Evolutionary conservation across 2,888 invertebrate genomes (phyloP), one percentile per base, ranked within the genome.

Genomic region (Pandemis cinnamomeana): DNA sequence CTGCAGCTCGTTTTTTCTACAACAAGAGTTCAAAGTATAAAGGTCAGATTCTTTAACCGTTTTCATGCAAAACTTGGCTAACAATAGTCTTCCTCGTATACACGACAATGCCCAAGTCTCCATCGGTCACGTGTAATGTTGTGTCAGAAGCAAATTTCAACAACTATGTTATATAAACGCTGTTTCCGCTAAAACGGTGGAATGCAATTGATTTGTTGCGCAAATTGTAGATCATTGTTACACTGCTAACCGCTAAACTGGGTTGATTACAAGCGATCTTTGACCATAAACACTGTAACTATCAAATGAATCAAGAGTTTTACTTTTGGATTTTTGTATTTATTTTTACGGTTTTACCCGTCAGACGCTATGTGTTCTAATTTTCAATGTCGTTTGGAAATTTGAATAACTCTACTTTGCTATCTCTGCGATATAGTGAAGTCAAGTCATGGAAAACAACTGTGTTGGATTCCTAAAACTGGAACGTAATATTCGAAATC

Each of bases 141-240:
- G 55, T 58, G 55, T 58, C 58, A 27, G 51, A 51, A 27, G 27
- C 27, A 27, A 58, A 58, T 58, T 58, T 58, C 58, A 58, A 58
- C 58, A 58, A 27, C 58, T 20, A 11, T 58, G 58, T 58, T 58
- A 58, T 58, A 27, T 58, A 58, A 58, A 58, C 58, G 27, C 10
- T 27, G 27, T 27, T 27, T 20, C 27, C 27, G 58, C 11, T 27
- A 5, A 58, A 55, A 8, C 58, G 11, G 13, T 61, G 36, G 61
- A 61, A 61, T 1, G n/a, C 46, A 64, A 64, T 64, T 46, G 63
- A 58, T 46, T 46, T 20, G 8, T 46, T 20, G 63, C 63, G 44
- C 46, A 62, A 62, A 7, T 55, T 64, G n/a, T 64, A 46, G 41
- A 64, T n/a, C 36, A 36, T 64, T 11, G 15, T 46, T 64, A 10